phyloP scores from a whole-genome alignment of 30 jellyfish, hydroid and myxozoan genomes.

The Cassiopea andromeda region DNA sequence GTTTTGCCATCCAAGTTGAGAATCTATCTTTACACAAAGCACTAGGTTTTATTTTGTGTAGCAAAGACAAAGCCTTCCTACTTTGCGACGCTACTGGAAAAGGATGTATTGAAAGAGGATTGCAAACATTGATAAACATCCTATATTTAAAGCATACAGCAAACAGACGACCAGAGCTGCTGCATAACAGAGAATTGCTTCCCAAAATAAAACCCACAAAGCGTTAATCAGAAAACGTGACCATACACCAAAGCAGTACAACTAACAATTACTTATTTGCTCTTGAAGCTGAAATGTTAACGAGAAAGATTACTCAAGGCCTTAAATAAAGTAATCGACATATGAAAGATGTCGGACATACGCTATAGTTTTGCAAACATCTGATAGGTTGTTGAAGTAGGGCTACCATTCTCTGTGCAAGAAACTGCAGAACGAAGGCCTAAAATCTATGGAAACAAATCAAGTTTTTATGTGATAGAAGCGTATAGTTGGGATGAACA shows the following conservation, averaged over 20 bases:
- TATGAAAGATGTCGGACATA: not conserved
- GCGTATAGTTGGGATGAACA: too few species aligned
- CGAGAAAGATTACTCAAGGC: not conserved
- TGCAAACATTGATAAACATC: not conserved
- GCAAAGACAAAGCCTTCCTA: not conserved
- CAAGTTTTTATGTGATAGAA: too few species aligned
- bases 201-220: not conserved
- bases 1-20: not conserved
- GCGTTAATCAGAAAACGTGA: not conserved
- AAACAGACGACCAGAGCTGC: not conserved
- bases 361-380: not conserved
- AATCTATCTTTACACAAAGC: not conserved
- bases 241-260: not conserved
- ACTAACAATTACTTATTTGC: not conserved
- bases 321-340: not conserved
- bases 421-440: too few species aligned
- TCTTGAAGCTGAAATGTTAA: not conserved
- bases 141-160: not conserved
- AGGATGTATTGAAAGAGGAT: not conserved
- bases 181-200: not conserved
- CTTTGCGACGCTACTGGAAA: not conserved
- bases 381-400: too few species aligned
- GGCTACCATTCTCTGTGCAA: too few species aligned
- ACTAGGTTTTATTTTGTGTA: not conserved
- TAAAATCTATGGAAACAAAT: too few species aligned